A percentile compares a stretch with the other conserved stretches of the same genome.
These are phyloP conservation scores for Steatornis caripensis DNA, from an alignment of 2,113 vertebrate genomes.

Conservation along the genomic window DNA sequence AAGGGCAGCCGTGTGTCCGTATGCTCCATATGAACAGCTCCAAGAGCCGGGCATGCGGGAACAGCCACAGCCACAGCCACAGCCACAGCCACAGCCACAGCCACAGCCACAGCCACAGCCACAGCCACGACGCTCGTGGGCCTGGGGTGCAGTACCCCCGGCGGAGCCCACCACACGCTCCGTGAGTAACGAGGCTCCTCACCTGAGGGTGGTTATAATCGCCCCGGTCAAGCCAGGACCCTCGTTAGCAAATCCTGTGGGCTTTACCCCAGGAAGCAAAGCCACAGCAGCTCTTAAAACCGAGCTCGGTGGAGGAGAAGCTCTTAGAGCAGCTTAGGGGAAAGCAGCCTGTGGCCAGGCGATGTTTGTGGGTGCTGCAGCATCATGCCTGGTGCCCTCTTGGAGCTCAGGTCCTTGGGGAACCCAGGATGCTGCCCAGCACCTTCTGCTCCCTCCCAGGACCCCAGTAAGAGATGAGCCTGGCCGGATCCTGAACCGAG, in stretches of 20 bases:
- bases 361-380: not conserved
- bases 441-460: not conserved
- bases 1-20: rapidly evolving
- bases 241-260: not conserved
- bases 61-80: not conserved
- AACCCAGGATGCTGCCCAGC: rapidly evolving
- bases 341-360: rapidly evolving
- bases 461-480: not conserved
- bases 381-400: rapidly evolving
- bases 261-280: not conserved
- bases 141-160: too few relatives aligned
- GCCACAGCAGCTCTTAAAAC: not conserved
- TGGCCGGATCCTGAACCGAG: rapidly evolving
- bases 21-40: rapidly evolving
- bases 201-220: not conserved
- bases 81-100: not conserved
- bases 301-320: not conserved
- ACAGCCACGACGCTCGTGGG: not conserved
- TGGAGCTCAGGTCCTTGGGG: too few relatives aligned
- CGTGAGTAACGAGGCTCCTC: not conserved
- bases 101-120: not conserved
- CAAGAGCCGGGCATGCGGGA: not conserved
- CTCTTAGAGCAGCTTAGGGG: not conserved
- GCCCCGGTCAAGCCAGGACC: rapidly evolving
- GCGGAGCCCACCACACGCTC: not conserved